These are phyloP conservation scores for Lithobius niger DNA, from an alignment of 1,140 invertebrate genomes.

Conservation along the genomic window DNA sequence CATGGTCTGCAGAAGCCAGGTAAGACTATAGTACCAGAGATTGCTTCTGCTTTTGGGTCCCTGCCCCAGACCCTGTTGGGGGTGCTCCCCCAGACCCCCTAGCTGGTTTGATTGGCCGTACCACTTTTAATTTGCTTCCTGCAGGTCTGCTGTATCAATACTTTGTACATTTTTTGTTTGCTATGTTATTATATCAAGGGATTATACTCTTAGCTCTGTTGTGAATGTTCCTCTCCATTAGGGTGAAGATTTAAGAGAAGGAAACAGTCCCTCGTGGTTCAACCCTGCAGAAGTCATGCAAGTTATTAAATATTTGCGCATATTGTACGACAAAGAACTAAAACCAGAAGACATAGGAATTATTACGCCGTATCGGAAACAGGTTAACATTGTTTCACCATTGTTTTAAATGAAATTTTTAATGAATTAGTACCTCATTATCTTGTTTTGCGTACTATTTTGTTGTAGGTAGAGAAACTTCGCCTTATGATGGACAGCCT, in stretches of 20 bases:
- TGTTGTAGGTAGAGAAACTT: slow-evolving; percentile 53
- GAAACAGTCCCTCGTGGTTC: slow-evolving; percentile 74
- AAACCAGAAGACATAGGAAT: slow-evolving; percentile 65
- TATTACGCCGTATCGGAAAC: slow-evolving; percentile 83
- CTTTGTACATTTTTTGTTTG: too few relatives aligned
- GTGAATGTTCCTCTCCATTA: slow-evolving; percentile 12
- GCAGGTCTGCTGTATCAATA: too few relatives aligned
- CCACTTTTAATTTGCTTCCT: too few relatives aligned
- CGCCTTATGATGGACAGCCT: slow-evolving; percentile 48
- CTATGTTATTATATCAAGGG: too few relatives aligned
- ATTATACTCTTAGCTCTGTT: neutral
- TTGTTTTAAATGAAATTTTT: neutral
- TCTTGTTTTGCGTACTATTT: neutral
- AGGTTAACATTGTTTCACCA: slow-evolving; percentile 48
- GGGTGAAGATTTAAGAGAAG: slow-evolving; percentile 55
- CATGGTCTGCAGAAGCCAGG: too few relatives aligned
- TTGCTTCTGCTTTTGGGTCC: too few relatives aligned
- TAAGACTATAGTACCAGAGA: too few relatives aligned
- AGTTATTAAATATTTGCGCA: slow-evolving; percentile 43
- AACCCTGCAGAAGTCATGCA: slow-evolving; percentile 68
- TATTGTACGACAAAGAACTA: slow-evolving; percentile 49
- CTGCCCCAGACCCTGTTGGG: too few relatives aligned
- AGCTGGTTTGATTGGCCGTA: too few relatives aligned
- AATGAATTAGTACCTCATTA: slow-evolving; percentile 17
- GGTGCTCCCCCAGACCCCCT: too few relatives aligned